Base-by-base conservation (phyloP, 2,113 vertebrate genomes). In the Uria aalge region DNA sequence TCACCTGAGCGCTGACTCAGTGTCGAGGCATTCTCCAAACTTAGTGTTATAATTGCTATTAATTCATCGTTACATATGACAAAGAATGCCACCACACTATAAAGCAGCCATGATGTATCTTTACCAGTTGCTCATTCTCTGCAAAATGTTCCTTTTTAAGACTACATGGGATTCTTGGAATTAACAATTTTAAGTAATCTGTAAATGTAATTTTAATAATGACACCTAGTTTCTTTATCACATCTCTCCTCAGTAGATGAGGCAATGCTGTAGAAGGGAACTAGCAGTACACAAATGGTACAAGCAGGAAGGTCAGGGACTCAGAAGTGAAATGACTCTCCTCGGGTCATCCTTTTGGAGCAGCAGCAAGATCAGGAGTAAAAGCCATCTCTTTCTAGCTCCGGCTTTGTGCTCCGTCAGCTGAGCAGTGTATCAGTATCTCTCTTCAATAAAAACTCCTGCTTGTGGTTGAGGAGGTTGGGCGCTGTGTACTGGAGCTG, bases 371-470 rank as follows among this genome's bases (percentile, higher is more conserved):
- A 48, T 40, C 21, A 48, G 45, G 52, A 67, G 40, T 41, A 48
- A 74, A 77, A 12, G 14, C 18, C 23, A 23, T 18, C 12, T 60
- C 13, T 63, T 59, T 57, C 11, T 26, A 63, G 26, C 47, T 68
- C 38, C 71, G 73, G 56, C 64, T 86, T 52, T 68, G 32, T 76
- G 53, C 29, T 8, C 1, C 32, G 17, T 15, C 53, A 67, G 56
- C 30, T 41, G 38, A 83, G 55, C 60, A 38, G 43, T 29, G 2
- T 52, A 7, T 74, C 19, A 22, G 8, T 14, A 3, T n/a, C 22
- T 30, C 27, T 55, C 41, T 29, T 36, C 41, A 62, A 20, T 23
- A 15, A 41, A 77, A 34, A 9, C 0, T 0, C 27, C 8, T 20
- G 18, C 24, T 68, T 81, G 17, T 38, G 41, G 20, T 50, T 38